These are phyloP conservation scores for Drymodes brunneopygia DNA, from an alignment of 2,113 vertebrate genomes.

Conservation along the genomic window DNA sequence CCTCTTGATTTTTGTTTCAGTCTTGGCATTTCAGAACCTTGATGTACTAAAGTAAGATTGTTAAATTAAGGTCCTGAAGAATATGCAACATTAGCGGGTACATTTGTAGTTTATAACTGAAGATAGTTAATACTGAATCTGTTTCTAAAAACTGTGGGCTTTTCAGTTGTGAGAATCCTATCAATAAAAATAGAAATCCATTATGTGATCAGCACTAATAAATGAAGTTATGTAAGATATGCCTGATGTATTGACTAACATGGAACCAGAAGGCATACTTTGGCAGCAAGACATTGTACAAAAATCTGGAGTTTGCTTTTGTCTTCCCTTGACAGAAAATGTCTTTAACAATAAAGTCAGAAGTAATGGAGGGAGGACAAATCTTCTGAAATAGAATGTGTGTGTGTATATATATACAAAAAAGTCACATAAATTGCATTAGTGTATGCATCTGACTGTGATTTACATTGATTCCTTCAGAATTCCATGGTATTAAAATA, in stretches of 20 bases:
- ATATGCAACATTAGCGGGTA: neutral
- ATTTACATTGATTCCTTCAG: neutral
- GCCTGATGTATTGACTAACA: neutral
- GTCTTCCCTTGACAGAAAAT: neutral
- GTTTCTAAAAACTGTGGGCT: neutral
- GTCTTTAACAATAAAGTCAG: neutral
- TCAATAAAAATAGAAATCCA: conserved; percentile 30
- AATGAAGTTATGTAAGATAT: neutral
- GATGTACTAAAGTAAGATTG: conserved; percentile 20
- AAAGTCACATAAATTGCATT: neutral
- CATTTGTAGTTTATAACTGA: conserved; percentile 13
- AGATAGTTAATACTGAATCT: neutral
- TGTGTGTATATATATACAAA: accelerated
- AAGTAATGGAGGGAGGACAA: neutral
- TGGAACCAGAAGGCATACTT: neutral
- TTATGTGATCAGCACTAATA: neutral
- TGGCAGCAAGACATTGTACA: neutral
- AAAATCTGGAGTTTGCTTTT: neutral
- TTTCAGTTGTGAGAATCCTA: neutral
- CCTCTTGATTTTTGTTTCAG: conserved; percentile 54
- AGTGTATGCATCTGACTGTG: neutral
- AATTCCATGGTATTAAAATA: neutral
- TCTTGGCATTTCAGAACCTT: conserved; percentile 55
- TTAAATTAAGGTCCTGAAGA: conserved; percentile 48
- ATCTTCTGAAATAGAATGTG: neutral